Evolutionary conservation across 2,888 invertebrate species (phyloP).

Genomic region (Eupithecia pulchellata): DNA sequence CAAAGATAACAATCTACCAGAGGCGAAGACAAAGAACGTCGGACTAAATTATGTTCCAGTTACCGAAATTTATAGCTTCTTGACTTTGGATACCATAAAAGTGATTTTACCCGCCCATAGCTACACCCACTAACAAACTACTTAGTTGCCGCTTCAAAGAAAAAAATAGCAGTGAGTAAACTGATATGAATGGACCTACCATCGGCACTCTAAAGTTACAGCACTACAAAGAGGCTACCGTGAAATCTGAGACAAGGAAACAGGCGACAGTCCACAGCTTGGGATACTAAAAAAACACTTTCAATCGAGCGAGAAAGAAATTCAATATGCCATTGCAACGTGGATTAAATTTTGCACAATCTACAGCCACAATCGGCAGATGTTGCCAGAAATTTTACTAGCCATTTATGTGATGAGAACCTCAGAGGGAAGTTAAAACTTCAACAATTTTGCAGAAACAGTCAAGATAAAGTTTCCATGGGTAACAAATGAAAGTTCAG

Average conservation of each 20-base stretch:
- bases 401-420: conserved; percentile 69
- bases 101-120: conserved; percentile 69
- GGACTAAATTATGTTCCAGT: conserved; percentile 47
- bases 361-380: conserved; percentile 75
- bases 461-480: conserved; percentile 51
- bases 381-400: conserved; percentile 74
- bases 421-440: conserved; percentile 57
- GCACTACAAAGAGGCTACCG: conserved; percentile 77
- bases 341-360: conserved; percentile 83
- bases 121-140: conserved; percentile 69
- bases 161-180: conserved; percentile 62
- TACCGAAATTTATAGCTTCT: conserved; percentile 49
- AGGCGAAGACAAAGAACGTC: conserved; percentile 43
- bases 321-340: conserved; percentile 77
- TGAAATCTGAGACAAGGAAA: conserved; percentile 81
- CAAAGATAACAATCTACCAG: conserved; percentile 37
- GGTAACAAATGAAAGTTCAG: conserved; percentile 43
- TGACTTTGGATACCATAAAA: conserved; percentile 58
- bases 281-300: conserved; percentile 74
- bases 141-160: conserved; percentile 53
- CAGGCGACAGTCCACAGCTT: conserved; percentile 77
- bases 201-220: conserved; percentile 67
- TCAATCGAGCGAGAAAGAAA: conserved; percentile 81
- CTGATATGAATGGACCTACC: conserved; percentile 68
- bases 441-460: conserved; percentile 53